Evolutionary conservation across 2,888 invertebrate genomes (phyloP).

Genomic region (Brassicogethes aeneus): DNA sequence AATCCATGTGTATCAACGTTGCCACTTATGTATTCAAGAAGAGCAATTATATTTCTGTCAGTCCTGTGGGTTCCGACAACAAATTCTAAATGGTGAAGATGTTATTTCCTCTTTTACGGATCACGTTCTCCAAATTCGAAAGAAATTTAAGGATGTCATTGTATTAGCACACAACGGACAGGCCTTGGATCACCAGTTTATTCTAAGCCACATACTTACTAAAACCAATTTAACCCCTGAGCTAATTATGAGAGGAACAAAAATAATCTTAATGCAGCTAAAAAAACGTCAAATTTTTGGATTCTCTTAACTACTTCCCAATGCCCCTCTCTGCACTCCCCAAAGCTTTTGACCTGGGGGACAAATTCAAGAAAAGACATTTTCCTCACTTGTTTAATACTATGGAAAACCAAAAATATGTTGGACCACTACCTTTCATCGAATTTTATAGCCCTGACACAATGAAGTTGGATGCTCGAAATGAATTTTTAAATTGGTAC

Average conservation of each 20-base stretch:
- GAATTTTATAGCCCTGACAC: constrained; percentile 10
- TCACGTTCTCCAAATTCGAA: constrained; percentile 4
- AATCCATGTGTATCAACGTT: too few relatives aligned
- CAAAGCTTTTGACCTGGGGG: constrained; percentile 13
- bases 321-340: constrained; percentile 16
- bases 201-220: constrained; percentile 6
- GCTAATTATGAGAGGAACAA: constrained; percentile 10
- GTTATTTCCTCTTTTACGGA: constrained; percentile 2
- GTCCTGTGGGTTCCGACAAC: constrained; percentile 5
- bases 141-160: constrained; percentile 5
- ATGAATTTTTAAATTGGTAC: constrained; percentile 13
- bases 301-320: constrained; percentile 21
- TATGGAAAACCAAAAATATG: constrained; percentile 11
- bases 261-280: too few relatives aligned
- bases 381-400: constrained; percentile 20
- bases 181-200: constrained; percentile 8
- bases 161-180: constrained; percentile 4
- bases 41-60: too few relatives aligned
- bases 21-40: too few relatives aligned
- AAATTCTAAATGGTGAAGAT: constrained; percentile 3
- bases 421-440: constrained; percentile 9
- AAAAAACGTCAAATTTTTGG: too few relatives aligned
- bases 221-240: constrained; percentile 9
- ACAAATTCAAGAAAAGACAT: constrained; percentile 15
- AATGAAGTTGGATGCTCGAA: constrained; percentile 6